Evolutionary conservation across 2,888 invertebrate species (phyloP), one percentile per base, ranked within the genome.

Genomic region (Synanthedon andrenaeformis): DNA sequence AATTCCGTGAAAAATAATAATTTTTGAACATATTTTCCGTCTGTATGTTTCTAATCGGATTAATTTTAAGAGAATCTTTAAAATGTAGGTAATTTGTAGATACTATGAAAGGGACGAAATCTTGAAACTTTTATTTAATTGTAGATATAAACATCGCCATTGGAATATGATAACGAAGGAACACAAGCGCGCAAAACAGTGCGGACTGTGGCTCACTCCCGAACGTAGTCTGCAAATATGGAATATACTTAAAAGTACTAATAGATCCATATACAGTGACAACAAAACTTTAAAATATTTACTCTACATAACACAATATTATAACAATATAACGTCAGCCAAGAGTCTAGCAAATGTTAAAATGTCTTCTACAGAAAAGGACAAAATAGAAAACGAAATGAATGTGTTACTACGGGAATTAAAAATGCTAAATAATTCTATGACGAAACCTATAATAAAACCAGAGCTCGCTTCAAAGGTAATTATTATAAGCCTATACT

Each of bases 91-190:
- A 35, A 35, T 35, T 35, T 35, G 8, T 35, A 35, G 8, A 35
- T 35, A 35, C 28, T 35, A 35, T 35, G 6, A 35, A 35, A 35
- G 28, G 8, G 28, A 35, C 3, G 28, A 35, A 35, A 8, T 10
- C 0, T 35, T 35, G 3, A 35, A 35, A 35, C 35, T 10, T 35
- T 35, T 10, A 35, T 35, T 35, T 35, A 35, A 10, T 35, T 35
- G 6, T 35, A 85, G 86, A 58, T 79, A 64, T 55, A 78, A 74
- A 62, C 81, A 82, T 55, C 76, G 84, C 1, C 70, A 69, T 35
- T 86, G 85, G 86, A 75, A 72, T 52, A 76, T 81, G 69, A 82
- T 84, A 56, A 49, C 83, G 6, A 76, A 71, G 57, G 82, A 84
- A 55, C 68, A 77, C 55, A 72, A 75, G 53, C 13, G 35, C 28